These are phyloP conservation scores for Tuta absoluta DNA, from an alignment of 2,888 invertebrate genomes.

Conservation along the genomic window DNA sequence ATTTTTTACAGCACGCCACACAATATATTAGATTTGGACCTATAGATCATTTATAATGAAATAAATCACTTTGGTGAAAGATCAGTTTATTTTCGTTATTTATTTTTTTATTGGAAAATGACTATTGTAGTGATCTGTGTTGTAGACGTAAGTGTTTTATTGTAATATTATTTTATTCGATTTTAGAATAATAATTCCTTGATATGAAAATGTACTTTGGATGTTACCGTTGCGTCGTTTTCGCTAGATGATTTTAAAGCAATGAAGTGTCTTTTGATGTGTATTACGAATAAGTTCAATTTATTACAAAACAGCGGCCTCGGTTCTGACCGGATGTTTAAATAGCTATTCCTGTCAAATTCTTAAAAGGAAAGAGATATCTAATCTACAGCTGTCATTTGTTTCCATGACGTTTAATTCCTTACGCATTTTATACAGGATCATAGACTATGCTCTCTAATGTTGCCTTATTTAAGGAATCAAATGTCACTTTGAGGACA, in stretches of 20 bases:
- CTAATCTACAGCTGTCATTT: too few species aligned
- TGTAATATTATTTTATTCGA: constrained; percentile 27
- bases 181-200: constrained; percentile 24
- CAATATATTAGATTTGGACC: neutral
- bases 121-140: constrained; percentile 28
- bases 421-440: too few species aligned
- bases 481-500: too few species aligned
- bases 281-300: constrained; percentile 13
- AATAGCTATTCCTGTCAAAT: too few species aligned
- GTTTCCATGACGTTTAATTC: too few species aligned
- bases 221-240: constrained; percentile 21
- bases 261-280: constrained; percentile 16
- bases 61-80: constrained; percentile 23
- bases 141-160: constrained; percentile 28
- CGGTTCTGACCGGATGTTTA: too few species aligned
- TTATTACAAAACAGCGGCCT: constrained; percentile 3
- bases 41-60: constrained; percentile 11
- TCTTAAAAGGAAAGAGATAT: too few species aligned
- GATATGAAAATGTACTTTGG: constrained; percentile 26
- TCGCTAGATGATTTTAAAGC: constrained; percentile 16
- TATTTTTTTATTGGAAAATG: constrained; percentile 25
- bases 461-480: too few species aligned
- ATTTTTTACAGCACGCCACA: neutral
- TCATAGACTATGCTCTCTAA: too few species aligned
- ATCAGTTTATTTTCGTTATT: constrained; percentile 23